phyloP scores from a whole-genome alignment of 2,113 vertebrate genomes.

The Zosterops lateralis region DNA sequence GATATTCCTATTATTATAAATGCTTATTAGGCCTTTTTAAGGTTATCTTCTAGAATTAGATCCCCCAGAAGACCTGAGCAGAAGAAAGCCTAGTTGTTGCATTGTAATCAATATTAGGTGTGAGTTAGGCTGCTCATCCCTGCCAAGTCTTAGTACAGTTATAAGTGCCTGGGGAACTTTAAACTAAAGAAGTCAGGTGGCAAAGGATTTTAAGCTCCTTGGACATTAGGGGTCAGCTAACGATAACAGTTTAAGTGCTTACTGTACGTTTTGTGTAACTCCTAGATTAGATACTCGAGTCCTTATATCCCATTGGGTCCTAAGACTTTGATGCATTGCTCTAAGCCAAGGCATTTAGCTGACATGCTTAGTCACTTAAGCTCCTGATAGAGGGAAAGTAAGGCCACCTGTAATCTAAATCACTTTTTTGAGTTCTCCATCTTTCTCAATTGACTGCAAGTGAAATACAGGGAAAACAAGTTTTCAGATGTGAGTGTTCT shows the following conservation, averaged over 20 bases:
- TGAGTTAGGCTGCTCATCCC: constrained; percentile 25
- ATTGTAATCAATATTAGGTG: constrained; percentile 44
- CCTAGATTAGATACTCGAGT: constrained; percentile 50
- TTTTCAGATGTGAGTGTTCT: background rate
- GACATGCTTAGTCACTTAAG: constrained; percentile 61
- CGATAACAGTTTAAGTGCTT: constrained; percentile 60
- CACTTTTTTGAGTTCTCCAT: constrained; percentile 32
- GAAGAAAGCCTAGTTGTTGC: constrained; percentile 13
- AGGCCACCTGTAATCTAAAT: constrained; percentile 34
- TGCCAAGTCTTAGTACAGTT: constrained; percentile 43
- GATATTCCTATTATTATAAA: constrained; percentile 5
- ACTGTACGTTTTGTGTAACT: constrained; percentile 53
- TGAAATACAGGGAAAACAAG: background rate
- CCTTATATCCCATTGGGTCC: constrained; percentile 19
- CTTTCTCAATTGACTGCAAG: background rate
- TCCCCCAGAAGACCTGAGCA: background rate
- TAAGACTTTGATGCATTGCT: constrained; percentile 42
- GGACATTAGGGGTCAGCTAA: constrained; percentile 39
- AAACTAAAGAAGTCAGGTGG: constrained; percentile 30
- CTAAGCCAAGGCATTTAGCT: constrained; percentile 1
- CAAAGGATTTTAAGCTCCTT: constrained; percentile 34
- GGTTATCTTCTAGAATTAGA: constrained; percentile 30
- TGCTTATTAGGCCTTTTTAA: constrained; percentile 29
- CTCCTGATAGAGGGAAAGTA: constrained; percentile 44
- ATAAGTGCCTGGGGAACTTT: constrained; percentile 42